Base-by-base conservation (phyloP, 1,140 invertebrate genomes). In the Dufourea novaeangliae region DNA sequence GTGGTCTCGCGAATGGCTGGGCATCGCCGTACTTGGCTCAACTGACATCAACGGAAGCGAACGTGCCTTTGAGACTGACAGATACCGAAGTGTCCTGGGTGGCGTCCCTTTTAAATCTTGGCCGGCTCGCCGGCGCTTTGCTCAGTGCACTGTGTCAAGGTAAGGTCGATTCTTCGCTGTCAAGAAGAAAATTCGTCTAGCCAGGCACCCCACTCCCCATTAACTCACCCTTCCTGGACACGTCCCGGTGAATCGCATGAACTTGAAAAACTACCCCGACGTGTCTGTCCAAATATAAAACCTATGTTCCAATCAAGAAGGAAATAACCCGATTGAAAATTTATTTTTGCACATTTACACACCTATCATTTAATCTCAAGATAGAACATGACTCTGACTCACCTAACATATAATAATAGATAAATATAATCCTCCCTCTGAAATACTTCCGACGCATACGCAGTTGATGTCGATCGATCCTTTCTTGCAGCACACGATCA, bases 1-100 rank as follows among this genome's bases (percentile, higher is more conserved):
- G 88, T 72, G 92, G 92, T 70, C 64, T 92, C 14, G 85, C 87
- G 34, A 90, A 89, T 56, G 91, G 91, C 11, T 93, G 92, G 92
- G 86, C 89, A 27, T 92, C 92, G n/a, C 92, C 92, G 20, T 92
- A 91, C 67, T 79, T 92, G 64, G 91, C 92, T 20, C 84, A 91
- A 81, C 78, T 93, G 52, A 91, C 87, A 54, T 82, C 88, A 50
- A 56, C 78, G 34, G 84, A 89, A 39, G 52, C 74, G 3, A 78
- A 88, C 22, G 74, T 66, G 14, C 37, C 81, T 39, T 74, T 92
- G 27, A 88, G 66, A 74, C 32, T 91, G 4, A 91, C 88, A 25
- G 86, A 87, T 14, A 68, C 79, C 22, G 88, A 93, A 70, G 89
- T 87, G 14, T 91, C 92, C 32, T 93, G 92, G 91, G 78, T 93